Evolutionary conservation across 2,888 invertebrate genomes (phyloP).

Genomic region (Limnephilus rhombicus): DNA sequence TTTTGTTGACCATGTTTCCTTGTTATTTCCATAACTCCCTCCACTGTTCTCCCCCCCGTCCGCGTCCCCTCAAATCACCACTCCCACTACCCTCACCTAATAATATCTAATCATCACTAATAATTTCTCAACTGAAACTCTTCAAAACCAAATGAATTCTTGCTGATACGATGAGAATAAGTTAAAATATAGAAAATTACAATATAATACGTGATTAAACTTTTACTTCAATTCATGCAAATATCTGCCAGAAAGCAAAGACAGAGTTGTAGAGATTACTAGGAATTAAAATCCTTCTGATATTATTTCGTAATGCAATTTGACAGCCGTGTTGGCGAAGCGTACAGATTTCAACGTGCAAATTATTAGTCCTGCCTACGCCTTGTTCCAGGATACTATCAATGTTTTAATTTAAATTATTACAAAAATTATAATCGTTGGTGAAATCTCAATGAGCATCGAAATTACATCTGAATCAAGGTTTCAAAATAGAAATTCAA

Average conservation of each 20-base stretch:
- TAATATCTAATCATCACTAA: too few relatives aligned
- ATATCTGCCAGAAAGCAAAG: background rate
- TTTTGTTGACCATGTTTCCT: too few relatives aligned
- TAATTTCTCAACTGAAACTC: too few relatives aligned
- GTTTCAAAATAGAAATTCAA: too few relatives aligned
- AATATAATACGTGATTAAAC: background rate
- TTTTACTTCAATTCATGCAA: background rate
- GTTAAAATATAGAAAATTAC: background rate
- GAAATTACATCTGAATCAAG: too few relatives aligned
- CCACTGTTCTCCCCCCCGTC: too few relatives aligned
- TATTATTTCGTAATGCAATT: background rate
- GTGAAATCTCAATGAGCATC: background rate
- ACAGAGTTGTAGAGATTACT: background rate
- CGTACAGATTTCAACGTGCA: background rate
- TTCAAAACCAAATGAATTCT: too few relatives aligned
- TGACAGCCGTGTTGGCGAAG: background rate
- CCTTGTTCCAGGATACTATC: background rate
- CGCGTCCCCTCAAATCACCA: too few relatives aligned
- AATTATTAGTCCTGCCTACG: background rate
- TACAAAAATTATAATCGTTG: background rate
- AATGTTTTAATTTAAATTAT: background rate
- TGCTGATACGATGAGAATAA: background rate
- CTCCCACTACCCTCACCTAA: too few relatives aligned
- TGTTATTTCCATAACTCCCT: too few relatives aligned
- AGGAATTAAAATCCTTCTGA: background rate